Base-by-base conservation (phyloP, 2,797 vertebrate species). In the Sardinella longiceps region DNA sequence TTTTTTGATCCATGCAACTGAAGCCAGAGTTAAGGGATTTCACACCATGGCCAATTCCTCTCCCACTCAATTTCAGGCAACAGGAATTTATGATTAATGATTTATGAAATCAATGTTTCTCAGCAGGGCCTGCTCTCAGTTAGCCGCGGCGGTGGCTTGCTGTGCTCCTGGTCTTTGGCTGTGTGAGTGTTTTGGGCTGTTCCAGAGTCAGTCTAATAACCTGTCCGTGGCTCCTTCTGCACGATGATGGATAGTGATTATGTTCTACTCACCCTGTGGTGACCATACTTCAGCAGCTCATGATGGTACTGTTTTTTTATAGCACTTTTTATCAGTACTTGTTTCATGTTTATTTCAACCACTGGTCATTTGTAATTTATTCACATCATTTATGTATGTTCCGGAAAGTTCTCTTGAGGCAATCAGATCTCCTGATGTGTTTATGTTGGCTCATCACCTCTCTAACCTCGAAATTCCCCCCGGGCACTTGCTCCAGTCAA, bases 401-500 rank as follows among this genome's bases (percentile, higher is more conserved):
- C 82, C 80, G 37, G 30, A 33, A n/a, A 30, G 37, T 28, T 25
- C 74, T 56, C 50, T 51, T 11, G 10, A 11, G 51, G 82, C n/a
- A 85, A 87, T 85, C 81, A 86, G 51, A 87, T 84, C 82, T n/a
- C 80, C 80, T 70, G 18, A 60, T 46, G 53, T 81, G 39, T 56
- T 80, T 81, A 85, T 87, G 85, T 84, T 85, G 81, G 50, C 70
- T 83, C 46, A 63, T 80, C 45, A 50, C 48, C 66, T 18, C 30
- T 18, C 30, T 15, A 30, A 37, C 66, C 4, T 20, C 23, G 20
- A 70, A 45, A 43, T 43, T 7, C 45, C 85, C 86, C 70, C 66
- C 51, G n/a, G 85, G 83, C 80, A 81, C 90, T 89, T 86, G 83
- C 82, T 39, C 82, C 84, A 84, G 85, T 86, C 89, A 90, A 84